These are phyloP conservation scores for Malaclemys terrapin DNA, from an alignment of 2,113 vertebrate species.

Conservation along the genomic window DNA sequence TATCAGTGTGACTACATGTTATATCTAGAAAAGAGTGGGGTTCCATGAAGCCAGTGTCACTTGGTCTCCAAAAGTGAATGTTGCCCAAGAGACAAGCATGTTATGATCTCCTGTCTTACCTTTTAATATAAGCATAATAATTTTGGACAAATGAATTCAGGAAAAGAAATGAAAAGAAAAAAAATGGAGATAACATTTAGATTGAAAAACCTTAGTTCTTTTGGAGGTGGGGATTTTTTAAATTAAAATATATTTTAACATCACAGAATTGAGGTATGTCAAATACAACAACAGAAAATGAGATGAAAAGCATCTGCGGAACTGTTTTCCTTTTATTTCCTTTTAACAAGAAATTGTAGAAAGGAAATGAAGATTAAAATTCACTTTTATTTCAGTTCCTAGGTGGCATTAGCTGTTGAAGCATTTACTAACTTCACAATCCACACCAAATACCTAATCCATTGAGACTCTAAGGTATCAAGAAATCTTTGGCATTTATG, in stretches of 20 bases:
- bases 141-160: not conserved
- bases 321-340: not conserved
- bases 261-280: not conserved
- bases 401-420: not conserved
- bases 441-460: not conserved
- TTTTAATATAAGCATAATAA: not conserved
- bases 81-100: no score
- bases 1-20: not conserved
- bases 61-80: not conserved
- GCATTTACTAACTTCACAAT: not conserved
- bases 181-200: not conserved
- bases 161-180: not conserved
- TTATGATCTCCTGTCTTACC: not conserved
- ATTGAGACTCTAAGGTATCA: not conserved
- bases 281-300: not conserved
- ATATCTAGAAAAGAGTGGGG: not conserved
- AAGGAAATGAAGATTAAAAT: not conserved
- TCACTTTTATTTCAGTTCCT: not conserved
- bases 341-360: not conserved
- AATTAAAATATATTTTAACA: not conserved
- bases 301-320: not conserved
- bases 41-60: not conserved
- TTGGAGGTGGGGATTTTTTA: not conserved
- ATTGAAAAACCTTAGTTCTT: not conserved
- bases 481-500: not conserved